Evolutionary conservation across 2,797 vertebrate species (phyloP).

Genomic region (Acestrorhynchus altus): DNA sequence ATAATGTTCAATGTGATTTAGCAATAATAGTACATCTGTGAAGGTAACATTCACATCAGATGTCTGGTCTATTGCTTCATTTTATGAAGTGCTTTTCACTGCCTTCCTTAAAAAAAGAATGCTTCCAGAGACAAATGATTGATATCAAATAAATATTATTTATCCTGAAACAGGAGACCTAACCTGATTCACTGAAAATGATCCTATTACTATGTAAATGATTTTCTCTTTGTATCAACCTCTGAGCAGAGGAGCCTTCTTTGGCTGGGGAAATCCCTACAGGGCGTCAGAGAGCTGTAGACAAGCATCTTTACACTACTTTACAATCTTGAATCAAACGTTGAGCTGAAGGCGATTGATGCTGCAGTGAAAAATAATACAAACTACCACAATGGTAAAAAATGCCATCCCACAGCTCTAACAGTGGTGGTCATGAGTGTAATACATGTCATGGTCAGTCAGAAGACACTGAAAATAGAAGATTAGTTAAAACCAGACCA

Average conservation of each 20-base stretch:
- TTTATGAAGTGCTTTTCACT: background rate
- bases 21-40: background rate
- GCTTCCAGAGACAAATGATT: background rate
- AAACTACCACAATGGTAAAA: background rate
- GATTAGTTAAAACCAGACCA: background rate
- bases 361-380: background rate
- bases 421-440: background rate
- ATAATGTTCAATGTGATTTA: background rate
- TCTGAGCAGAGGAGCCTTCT: background rate
- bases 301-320: background rate
- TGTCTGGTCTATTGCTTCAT: background rate
- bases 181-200: constrained; percentile 4
- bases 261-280: background rate
- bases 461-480: background rate
- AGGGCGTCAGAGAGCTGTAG: background rate
- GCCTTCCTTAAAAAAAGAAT: background rate
- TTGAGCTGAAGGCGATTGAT: too few relatives aligned
- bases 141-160: background rate
- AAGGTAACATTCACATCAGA: background rate
- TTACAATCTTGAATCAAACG: background rate
- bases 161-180: constrained; percentile 3
- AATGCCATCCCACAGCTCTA: background rate
- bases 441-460: background rate
- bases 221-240: constrained; percentile 2
- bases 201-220: constrained; percentile 12